These are phyloP conservation scores for Allophyes oxyacanthae DNA, from an alignment of 2,888 invertebrate species.

Conservation along the genomic window DNA sequence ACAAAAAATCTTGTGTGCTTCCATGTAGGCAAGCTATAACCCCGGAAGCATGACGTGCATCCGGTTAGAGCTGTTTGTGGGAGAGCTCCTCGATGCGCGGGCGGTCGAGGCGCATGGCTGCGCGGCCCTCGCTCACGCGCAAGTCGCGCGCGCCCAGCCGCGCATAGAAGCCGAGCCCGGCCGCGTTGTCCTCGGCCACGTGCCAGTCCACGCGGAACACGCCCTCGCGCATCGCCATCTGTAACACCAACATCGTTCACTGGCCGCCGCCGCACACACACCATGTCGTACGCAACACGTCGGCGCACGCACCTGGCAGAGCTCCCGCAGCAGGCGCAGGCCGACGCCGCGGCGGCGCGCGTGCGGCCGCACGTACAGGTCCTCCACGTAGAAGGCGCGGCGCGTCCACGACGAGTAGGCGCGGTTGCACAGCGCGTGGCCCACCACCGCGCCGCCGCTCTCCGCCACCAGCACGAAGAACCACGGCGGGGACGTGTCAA, in stretches of 20 bases:
- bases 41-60: too few relatives aligned
- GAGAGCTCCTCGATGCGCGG: conserved; percentile 66
- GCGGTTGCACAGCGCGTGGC: conserved; percentile 94
- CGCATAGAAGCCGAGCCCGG: conserved; percentile 93
- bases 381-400: conserved; percentile 94
- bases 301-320: conserved; percentile 55
- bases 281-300: too few relatives aligned
- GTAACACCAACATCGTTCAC: conserved; percentile 13
- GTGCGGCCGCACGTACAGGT: conserved; percentile 93
- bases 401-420: conserved; percentile 96
- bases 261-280: too few relatives aligned
- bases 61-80: neutral
- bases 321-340: conserved; percentile 86
- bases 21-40: too few relatives aligned
- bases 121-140: conserved; percentile 71
- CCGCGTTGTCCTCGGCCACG: conserved; percentile 93
- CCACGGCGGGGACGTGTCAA: conserved; percentile 89
- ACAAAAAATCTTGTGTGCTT: too few relatives aligned
- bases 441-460: conserved; percentile 85
- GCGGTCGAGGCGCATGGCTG: conserved; percentile 76
- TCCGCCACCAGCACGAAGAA: conserved; percentile 92
- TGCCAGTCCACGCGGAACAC: conserved; percentile 93
- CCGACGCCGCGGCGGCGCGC: conserved; percentile 91
- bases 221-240: conserved; percentile 80
- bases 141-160: conserved; percentile 90